These are phyloP conservation scores for Microctonus hyperodae DNA, from an alignment of 2,888 invertebrate species.

Conservation along the genomic window DNA sequence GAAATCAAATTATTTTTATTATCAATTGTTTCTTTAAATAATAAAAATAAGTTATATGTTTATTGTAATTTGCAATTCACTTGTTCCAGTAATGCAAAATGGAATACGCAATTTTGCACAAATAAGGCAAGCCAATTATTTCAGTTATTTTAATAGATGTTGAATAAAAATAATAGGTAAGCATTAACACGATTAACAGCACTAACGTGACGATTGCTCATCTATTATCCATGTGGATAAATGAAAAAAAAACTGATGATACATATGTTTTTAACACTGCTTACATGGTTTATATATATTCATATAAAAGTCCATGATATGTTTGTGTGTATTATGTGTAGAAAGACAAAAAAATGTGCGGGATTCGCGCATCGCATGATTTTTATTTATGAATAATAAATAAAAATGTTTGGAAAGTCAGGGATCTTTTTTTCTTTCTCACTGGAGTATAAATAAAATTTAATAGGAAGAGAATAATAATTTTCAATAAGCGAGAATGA, in stretches of 20 bases:
- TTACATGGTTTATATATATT: slow-evolving; percentile 1
- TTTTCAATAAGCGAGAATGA: background rate
- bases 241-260: slow-evolving; percentile 1
- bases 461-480: background rate
- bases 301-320: no score
- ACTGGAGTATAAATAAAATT: no score
- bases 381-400: no score
- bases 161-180: slow-evolving; percentile 11
- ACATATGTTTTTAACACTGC: background rate
- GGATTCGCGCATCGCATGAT: no score
- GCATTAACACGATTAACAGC: slow-evolving; percentile 18
- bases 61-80: background rate
- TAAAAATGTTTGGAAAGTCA: no score
- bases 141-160: background rate
- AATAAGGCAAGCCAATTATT: background rate
- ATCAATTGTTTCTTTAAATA: no score
- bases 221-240: background rate
- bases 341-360: no score
- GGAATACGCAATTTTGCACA: background rate
- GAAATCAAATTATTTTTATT: no score
- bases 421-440: no score
- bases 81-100: background rate
- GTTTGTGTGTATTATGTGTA: no score
- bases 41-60: no score
- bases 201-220: background rate